phyloP scores from a whole-genome alignment of 2,113 vertebrate genomes.

The Centropus unirufus region DNA sequence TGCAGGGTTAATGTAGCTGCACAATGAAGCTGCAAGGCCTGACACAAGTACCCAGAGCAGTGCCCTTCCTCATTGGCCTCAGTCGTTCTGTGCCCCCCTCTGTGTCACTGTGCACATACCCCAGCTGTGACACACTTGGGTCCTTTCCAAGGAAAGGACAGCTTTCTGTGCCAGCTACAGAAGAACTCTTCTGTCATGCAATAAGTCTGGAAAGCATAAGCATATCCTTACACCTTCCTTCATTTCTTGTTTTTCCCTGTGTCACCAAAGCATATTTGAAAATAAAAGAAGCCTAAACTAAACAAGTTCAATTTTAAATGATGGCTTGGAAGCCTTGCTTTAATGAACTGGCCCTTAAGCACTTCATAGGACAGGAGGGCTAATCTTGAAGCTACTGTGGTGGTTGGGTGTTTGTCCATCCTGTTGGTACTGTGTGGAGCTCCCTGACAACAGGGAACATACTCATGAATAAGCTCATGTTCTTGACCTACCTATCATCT shows the following conservation, averaged over 20 bases:
- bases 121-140: background rate
- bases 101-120: background rate
- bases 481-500: background rate
- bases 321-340: background rate
- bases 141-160: background rate
- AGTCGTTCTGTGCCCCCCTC: too few relatives aligned
- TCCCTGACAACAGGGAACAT: background rate
- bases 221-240: background rate
- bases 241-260: background rate
- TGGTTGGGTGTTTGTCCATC: background rate
- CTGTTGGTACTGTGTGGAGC: background rate
- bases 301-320: background rate
- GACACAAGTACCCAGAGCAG: background rate
- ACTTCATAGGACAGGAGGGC: background rate
- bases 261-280: background rate
- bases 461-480: background rate
- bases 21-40: rapidly evolving
- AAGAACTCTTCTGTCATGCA: background rate
- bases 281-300: background rate
- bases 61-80: background rate
- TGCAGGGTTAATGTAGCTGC: background rate
- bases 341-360: background rate
- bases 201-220: background rate
- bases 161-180: background rate
- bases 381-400: background rate